Base-by-base conservation (phyloP, 1,140 invertebrate species). In the Holcopasites calliopsidis region DNA sequence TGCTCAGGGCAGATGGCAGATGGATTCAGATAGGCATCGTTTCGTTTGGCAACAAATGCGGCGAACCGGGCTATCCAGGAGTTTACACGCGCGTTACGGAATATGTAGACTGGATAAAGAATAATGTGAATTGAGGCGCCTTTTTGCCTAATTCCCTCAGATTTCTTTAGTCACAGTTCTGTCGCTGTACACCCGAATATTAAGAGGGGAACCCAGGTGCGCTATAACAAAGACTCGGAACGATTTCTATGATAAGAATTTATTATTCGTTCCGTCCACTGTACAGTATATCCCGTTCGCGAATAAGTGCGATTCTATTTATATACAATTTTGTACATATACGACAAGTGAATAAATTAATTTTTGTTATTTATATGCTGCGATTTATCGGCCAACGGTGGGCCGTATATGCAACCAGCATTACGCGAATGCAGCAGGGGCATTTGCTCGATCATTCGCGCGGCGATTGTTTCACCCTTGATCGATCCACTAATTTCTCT, bases 1-100 rank as follows among this genome's bases (percentile, higher is more conserved):
- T 97, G 95, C 93, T 97, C 76, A 93, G 94, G 76, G 92, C 94
- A 54, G 94, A 95, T 28, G 94, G 94, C 0, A 92, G 94, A 57
- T 98, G 97, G 96, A 95, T 95, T 21, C 96, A 98, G 85, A 94
- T 98, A 54, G 97, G 97, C 21, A 95, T 98, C 1, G 97, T 98
- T 0, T 97, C 96, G 0, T 98, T 97, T 88, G 97, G 97, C 5
- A 97, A 97, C 90, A 97, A 97, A 87, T 98, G 96, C 83, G 96
- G 96, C 0, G 96, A 97, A 86, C 96, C 96, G 0, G 96, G 96
- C 2, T 97, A 97, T 88, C 96, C 96, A 0, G 96, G 96, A 2
- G 96, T 97, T 18, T 96, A 96, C 80, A 96, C 94, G 1, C 91
- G 94, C 50, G 89, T 95, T n/a, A 93, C 93, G 2, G 91, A 94